Evolutionary conservation across 2,113 vertebrate species (phyloP), one percentile per base, ranked within the genome.

Genomic region (Pseudopipra pipra): DNA sequence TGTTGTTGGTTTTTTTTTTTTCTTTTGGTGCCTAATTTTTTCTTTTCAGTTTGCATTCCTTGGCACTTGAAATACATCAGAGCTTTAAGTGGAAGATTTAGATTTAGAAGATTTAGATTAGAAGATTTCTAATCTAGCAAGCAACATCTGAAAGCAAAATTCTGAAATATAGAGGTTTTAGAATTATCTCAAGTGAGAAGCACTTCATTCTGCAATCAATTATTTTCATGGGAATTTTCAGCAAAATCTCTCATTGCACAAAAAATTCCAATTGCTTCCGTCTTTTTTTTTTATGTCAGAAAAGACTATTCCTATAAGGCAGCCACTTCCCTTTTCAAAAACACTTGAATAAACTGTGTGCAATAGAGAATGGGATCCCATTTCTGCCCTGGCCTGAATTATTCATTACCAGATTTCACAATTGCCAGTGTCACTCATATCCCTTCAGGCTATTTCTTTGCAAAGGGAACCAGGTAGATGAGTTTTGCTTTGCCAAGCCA

Each of bases 401-500:
- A 88, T 73, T 96, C 33, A 41, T 94, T 63, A 46, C 65, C 78
- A 79, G 44, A 80, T 94, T 77, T 61, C 85, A 78, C 72, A 88
- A 61, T 37, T 88, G 66, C 46, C 72, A 22, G 43, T 72, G 56
- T 68, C 90, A 76, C 23, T 76, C 79, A 31, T 7, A 90, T 28
- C 24, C 35, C 84, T 92, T n/a, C 33, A 66, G 82, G 89, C 39
- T 84, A 80, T 59, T 56, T 62, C 93, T 79, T 76, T 73, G 78
- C 75, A 81, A 90, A 74, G 23, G 78, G 68, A 66, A 68, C 76
- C 30, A 81, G 58, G 61, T 74, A 75, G 77, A 58, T 39, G 39
- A 71, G 54, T 67, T 96, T 84, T 93, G 23, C 62, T 82, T 71
- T 77, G 46, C 76, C 59, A 70, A 92, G 81, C 33, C 68, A 82